Evolutionary conservation across 2,888 invertebrate species (phyloP).

Genomic region (Malthinus flaveolus): DNA sequence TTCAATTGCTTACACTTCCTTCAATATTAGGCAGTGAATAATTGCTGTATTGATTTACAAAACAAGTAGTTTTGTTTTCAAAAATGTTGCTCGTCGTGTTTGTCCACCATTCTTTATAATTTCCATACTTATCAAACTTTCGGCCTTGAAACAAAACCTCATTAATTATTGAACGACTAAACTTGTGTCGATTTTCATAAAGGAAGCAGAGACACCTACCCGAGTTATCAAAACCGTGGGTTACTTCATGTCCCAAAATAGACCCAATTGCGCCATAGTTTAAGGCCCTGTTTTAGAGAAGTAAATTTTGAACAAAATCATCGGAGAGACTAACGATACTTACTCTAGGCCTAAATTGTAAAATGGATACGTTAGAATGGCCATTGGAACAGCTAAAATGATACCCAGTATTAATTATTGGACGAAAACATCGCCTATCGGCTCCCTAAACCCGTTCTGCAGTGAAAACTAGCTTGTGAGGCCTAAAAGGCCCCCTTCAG

Average conservation of each 20-base stretch:
- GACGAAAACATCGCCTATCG: too few species aligned
- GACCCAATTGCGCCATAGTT: conserved; percentile 83
- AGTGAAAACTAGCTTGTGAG: too few species aligned
- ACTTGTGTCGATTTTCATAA: background rate
- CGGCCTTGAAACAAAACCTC: conserved; percentile 60
- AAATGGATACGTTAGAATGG: conserved; percentile 82
- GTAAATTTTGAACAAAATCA: conserved; percentile 19
- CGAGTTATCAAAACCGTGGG: conserved; percentile 63
- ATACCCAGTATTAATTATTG: background rate
- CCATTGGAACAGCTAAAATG: conserved; percentile 75
- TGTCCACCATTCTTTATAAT: conserved; percentile 89
- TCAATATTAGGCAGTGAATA: conserved; percentile 67
- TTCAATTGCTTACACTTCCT: conserved; percentile 60
- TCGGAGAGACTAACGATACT: background rate
- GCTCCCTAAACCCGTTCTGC: too few species aligned
- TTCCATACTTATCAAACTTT: conserved; percentile 83
- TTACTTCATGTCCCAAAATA: conserved; percentile 74
- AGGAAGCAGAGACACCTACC: conserved; percentile 43
- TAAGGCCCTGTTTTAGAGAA: conserved; percentile 65
- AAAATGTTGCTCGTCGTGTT: conserved; percentile 76
- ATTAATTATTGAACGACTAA: background rate
- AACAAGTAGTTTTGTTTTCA: conserved; percentile 77
- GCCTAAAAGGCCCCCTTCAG: too few species aligned
- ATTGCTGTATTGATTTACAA: conserved; percentile 79
- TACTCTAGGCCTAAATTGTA: conserved; percentile 80